A percentile compares a stretch with the other conserved stretches of the same genome.
Conservation (phyloP, 64 coral and sea anemone genomes). For the Catalaphyllia jardinei region DNA sequence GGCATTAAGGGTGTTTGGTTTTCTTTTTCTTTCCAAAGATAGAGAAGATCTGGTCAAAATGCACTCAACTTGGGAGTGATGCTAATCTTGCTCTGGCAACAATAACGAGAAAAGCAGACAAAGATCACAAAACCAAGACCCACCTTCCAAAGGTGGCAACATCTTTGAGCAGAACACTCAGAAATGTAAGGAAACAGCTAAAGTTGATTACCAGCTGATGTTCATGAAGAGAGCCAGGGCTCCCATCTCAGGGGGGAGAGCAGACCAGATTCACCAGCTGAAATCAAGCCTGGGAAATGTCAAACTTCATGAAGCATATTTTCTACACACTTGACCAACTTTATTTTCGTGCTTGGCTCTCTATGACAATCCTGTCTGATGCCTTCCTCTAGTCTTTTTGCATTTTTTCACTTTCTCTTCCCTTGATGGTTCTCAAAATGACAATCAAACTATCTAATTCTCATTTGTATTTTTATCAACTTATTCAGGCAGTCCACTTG, state of each 20-base stretch:
- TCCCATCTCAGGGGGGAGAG: not conserved
- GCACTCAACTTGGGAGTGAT: slow-evolving; percentile 10
- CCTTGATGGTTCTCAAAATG: too few relatives aligned
- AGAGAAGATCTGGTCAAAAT: slow-evolving; percentile 38
- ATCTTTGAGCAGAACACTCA: slow-evolving; percentile 51
- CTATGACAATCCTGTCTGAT: too few relatives aligned
- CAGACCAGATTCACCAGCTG: not conserved
- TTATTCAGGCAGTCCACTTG: slow-evolving; percentile 47
- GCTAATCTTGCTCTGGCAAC: slow-evolving; percentile 24
- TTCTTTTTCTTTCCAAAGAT: slow-evolving; percentile 3
- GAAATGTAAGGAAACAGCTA: slow-evolving; percentile 31
- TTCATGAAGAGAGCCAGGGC: too few relatives aligned
- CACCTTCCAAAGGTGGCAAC: slow-evolving; percentile 24
- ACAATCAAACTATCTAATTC: not conserved
- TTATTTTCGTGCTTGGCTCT: too few relatives aligned
- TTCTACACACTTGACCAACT: too few relatives aligned
- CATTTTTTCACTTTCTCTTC: too few relatives aligned
- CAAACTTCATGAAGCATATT: too few relatives aligned
- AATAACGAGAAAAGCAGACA: slow-evolving; percentile 42
- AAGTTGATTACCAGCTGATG: too few relatives aligned
- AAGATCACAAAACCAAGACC: slow-evolving; percentile 51
- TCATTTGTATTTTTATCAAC: not conserved
- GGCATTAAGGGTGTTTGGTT: too few relatives aligned
- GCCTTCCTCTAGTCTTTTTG: too few relatives aligned
- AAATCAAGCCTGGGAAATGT: too few relatives aligned